Conservation (phyloP, 2,888 invertebrate species). For the Copidosoma aretas region DNA sequence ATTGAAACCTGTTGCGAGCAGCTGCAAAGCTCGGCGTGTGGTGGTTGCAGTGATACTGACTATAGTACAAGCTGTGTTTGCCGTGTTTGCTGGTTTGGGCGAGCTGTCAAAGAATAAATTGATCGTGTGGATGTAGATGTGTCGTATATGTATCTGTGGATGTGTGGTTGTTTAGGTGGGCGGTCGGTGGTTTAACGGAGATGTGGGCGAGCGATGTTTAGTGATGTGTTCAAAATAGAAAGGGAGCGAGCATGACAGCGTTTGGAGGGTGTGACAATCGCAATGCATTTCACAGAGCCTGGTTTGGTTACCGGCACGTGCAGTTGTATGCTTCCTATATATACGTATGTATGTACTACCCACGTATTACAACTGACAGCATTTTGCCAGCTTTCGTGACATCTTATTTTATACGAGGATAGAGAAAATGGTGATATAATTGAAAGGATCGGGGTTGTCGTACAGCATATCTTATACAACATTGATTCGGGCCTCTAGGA, state of each 20-base stretch:
- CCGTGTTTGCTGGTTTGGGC: not conserved
- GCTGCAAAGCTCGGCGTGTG: not conserved
- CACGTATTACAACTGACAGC: too few species aligned
- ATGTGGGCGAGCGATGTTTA: not conserved
- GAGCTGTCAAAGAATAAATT: not conserved
- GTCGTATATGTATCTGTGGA: not conserved
- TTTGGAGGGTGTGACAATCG: not conserved
- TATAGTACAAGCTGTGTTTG: not conserved
- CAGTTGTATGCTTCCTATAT: too few species aligned
- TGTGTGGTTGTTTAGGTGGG: too few species aligned
- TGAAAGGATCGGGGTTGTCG: too few species aligned
- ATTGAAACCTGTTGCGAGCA: conserved; percentile 40
- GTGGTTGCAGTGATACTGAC: conserved; percentile 5
- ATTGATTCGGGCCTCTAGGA: too few species aligned
- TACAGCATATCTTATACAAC: too few species aligned
- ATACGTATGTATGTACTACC: too few species aligned
- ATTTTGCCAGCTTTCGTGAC: too few species aligned
- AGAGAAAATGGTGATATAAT: too few species aligned
- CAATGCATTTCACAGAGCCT: too few species aligned
- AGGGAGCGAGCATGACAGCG: not conserved
- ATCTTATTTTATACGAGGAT: too few species aligned
- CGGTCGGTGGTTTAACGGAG: not conserved
- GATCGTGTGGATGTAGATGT: not conserved
- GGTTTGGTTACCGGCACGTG: too few species aligned
- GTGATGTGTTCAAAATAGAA: not conserved